phyloP scores from a whole-genome alignment of 1,140 invertebrate genomes.

The Tetramorium simillimum region DNA sequence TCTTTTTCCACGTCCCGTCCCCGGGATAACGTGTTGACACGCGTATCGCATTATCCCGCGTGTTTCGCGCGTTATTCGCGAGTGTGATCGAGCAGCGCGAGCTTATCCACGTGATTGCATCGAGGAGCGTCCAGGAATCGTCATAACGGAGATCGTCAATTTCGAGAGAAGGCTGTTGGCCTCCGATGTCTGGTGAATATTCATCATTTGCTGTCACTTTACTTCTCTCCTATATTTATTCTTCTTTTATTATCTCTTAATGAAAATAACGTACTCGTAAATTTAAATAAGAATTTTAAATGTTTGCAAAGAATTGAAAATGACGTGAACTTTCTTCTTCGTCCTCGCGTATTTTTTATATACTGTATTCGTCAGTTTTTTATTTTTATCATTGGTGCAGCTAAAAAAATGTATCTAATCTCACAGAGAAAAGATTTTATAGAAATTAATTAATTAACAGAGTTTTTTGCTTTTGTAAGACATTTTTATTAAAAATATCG shows the following conservation, averaged over 20 bases:
- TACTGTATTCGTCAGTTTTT: neutral
- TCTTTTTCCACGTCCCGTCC: neutral
- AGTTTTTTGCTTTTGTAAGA: no score
- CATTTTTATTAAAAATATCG: no score
- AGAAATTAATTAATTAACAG: no score
- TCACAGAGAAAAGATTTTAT: no score
- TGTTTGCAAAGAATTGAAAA: neutral
- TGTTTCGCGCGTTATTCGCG: neutral
- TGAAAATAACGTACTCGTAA: neutral
- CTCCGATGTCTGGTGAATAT: neutral
- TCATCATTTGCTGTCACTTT: neutral
- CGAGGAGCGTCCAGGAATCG: neutral
- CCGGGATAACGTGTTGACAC: neutral
- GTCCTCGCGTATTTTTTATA: neutral
- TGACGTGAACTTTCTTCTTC: neutral
- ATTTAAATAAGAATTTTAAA: neutral
- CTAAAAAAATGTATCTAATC: no score
- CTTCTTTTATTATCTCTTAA: neutral
- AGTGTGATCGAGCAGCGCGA: neutral
- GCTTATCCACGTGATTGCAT: neutral
- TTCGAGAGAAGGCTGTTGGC: neutral
- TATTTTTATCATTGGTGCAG: no score
- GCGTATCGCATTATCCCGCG: slow-evolving; percentile 8
- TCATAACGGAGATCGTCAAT: neutral
- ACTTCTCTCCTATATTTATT: neutral